Evolutionary conservation across 2,888 invertebrate genomes (phyloP).

Genomic region (Xestia xanthographa): DNA sequence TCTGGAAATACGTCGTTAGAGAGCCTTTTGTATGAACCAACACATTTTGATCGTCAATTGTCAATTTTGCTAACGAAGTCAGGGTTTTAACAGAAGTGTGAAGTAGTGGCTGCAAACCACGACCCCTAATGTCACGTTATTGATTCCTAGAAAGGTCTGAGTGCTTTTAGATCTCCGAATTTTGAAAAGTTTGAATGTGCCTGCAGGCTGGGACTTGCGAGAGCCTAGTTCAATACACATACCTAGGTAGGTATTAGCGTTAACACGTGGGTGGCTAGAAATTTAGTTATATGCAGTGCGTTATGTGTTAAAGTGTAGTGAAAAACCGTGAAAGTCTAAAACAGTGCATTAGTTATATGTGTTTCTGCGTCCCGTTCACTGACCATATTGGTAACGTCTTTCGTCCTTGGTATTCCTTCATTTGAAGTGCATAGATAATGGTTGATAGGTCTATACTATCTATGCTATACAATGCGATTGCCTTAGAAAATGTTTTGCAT

Average conservation of each 20-base stretch:
- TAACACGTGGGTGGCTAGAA: too few relatives aligned
- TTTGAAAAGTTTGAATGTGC: not conserved
- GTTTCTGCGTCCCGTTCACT: not conserved
- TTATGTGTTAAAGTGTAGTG: too few relatives aligned
- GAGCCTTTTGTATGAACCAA: not conserved
- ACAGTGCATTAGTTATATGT: too few relatives aligned
- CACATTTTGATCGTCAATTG: slow-evolving; percentile 1
- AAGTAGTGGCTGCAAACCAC: not conserved
- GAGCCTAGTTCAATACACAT: not conserved
- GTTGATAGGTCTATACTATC: not conserved
- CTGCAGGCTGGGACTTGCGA: not conserved
- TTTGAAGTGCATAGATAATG: not conserved
- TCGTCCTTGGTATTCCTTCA: not conserved
- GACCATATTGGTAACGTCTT: not conserved
- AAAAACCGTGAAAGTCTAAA: too few relatives aligned
- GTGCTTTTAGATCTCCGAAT: not conserved
- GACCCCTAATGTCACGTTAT: not conserved
- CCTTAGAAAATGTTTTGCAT: not conserved
- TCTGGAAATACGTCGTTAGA: slow-evolving; percentile 7
- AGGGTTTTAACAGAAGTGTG: not conserved
- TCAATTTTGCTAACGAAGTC: not conserved
- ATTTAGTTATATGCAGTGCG: too few relatives aligned
- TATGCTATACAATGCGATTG: not conserved
- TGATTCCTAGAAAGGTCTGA: not conserved
- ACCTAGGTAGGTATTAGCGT: not conserved